Base-by-base conservation (phyloP, 2,113 vertebrate genomes). In the Probosciger aterrimus region DNA sequence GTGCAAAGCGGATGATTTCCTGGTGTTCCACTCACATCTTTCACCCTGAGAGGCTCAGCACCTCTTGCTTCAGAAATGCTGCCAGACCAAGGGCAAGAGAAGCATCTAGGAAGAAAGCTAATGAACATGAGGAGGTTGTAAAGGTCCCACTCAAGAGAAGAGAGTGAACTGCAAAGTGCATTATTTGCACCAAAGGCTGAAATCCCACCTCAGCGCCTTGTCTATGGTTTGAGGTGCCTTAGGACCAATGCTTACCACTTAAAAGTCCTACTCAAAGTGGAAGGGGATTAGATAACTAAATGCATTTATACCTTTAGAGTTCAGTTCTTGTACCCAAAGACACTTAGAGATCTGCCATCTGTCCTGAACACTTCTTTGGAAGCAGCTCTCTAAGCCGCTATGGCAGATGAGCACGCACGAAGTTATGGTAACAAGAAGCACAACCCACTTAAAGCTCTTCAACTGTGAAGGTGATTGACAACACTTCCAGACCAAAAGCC, bases 381-480 rank as follows among this genome's bases (percentile, higher is more conserved):
- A 90, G 53, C 53, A 80, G 63, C 27, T 78, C 64, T 52, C 55
- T 16, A 53, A 92, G 49, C 49, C 2, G 0, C 30, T 1, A 39
- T 2, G n/a, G 46, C n/a, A 77, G 82, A 82, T 1, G 52, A 87
- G 11, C n/a, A 37, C 0, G 0, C 33, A 41, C 27, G 1, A 31
- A 86, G 88, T 52, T 43, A 18, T 3, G 19, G 62, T 7, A 18
- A 35, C 41, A 53, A 67, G 74, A 69, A 64, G 35, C 5, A 39
- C 67, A 78, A 31, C 19, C 59, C 73, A 43, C 43, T 22, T 10
- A 10, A 44, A 73, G 74, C 39, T 59, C 88, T 24, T 80, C 87
- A 75, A 0, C 71, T 31, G 16, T 2, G 35, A 43, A 52, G 57
- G 63, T 27, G 74, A 69, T 1, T 35, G 78, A 62, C 81, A 81